These are phyloP conservation scores for Nomada ruficornis DNA, from an alignment of 2,888 invertebrate genomes.

Conservation along the genomic window DNA sequence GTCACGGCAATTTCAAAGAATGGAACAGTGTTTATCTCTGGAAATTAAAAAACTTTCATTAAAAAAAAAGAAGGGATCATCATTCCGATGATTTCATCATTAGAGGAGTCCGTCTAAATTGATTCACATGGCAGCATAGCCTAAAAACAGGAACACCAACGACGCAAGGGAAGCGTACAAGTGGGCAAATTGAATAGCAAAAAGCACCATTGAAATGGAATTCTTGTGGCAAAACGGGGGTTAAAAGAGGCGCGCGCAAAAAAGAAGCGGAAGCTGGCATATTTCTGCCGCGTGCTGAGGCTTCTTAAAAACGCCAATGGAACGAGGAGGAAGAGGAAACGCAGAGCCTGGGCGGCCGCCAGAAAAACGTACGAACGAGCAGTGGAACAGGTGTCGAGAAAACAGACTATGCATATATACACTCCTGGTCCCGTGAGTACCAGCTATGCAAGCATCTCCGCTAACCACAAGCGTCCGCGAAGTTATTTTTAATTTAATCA, in stretches of 20 bases:
- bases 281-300: neutral
- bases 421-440: neutral
- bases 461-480: no score
- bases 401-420: neutral
- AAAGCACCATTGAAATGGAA: conserved; percentile 5
- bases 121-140: no score
- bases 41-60: no score
- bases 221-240: neutral
- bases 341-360: conserved; percentile 11
- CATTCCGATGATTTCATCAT: neutral
- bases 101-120: no score
- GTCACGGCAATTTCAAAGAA: no score
- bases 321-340: conserved; percentile 3
- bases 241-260: neutral
- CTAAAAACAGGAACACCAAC: conserved; percentile 15
- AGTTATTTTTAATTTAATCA: no score
- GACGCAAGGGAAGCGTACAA: neutral
- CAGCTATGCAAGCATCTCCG: neutral
- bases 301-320: neutral
- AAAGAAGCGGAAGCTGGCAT: conserved; percentile 2
- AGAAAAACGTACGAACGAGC: conserved; percentile 43
- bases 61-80: neutral
- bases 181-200: no score
- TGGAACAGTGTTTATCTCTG: no score
- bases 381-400: conserved; percentile 32